Base-by-base conservation (phyloP, 2,888 invertebrate genomes). In the Glaucopsyche alexis region DNA sequence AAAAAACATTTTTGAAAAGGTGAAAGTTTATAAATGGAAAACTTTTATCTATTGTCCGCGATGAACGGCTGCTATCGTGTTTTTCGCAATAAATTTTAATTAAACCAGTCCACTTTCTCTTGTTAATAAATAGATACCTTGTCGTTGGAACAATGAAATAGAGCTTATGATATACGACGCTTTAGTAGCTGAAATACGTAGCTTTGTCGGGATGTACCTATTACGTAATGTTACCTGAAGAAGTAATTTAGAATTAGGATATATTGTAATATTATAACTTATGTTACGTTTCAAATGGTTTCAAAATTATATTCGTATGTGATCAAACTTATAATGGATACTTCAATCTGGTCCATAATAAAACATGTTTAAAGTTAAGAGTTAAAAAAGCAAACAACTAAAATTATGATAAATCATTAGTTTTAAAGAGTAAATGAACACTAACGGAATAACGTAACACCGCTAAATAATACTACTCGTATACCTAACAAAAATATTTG, bases 31-130 rank as follows among this genome's bases (percentile, higher is more conserved):
- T 75, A 75, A 75, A 76, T 72, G 11, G 71, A 74, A 69, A 77
- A 75, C 75, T 76, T 76, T 72, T 74, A 76, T 71, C 72, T 74
- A 76, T 76, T 77, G 78, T 78, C 74, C 74, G 29, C 72, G 72
- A 65, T 74, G 49, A 49, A 47, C 49, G 72, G 75, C 70, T 42
- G 74, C 75, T 49, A 50, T 71, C 50, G 75, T 73, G 66, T 74
- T 72, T 72, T 75, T 67, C 74, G 72, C 70, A 73, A 73, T 74
- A 69, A 76, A 72, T 76, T 77, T 75, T 75, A 75, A 75, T 76
- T 73, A 75, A 75, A 72, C 49, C 73, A 49, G 9, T 49, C 69
- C 69, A 69, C 47, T 49, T 69, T 69, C 49, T 69, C 47, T 14
- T 69, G 49, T 69, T 69, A 69, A 69, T 69, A 49, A 67, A 69